Evolutionary conservation across 2,797 vertebrate species (phyloP).

Genomic region (Lophura swinhoii): DNA sequence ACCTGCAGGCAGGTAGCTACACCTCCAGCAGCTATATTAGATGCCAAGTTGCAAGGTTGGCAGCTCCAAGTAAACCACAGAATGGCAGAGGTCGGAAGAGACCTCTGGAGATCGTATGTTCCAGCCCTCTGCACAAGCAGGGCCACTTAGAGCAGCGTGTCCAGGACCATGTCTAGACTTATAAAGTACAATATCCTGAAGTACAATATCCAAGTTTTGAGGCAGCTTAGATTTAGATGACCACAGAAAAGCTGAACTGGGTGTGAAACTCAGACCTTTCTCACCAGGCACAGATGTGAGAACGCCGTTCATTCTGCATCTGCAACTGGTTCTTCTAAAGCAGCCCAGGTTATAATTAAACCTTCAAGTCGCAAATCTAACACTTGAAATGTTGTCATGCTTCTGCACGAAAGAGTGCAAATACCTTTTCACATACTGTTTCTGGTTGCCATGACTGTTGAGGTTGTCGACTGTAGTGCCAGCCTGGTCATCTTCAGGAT

Average conservation of each 20-base stretch:
- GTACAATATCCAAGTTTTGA: not conserved
- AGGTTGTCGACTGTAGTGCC: not conserved
- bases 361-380: not conserved
- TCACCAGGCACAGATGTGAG: not conserved
- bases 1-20: not conserved
- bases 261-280: not conserved
- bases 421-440: not conserved
- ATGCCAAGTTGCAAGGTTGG: not conserved
- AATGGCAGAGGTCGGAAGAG: not conserved
- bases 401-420: not conserved
- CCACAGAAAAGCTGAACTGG: not conserved
- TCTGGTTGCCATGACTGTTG: not conserved
- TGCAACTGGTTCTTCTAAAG: not conserved
- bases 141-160: not conserved
- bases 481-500: not conserved
- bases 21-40: not conserved
- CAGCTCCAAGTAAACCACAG: not conserved
- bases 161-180: not conserved
- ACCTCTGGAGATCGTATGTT: not conserved
- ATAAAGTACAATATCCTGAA: not conserved
- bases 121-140: not conserved
- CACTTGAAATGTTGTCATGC: not conserved
- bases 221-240: not conserved
- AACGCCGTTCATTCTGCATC: not conserved
- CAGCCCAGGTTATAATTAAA: not conserved